Evolutionary conservation across 2,113 vertebrate genomes (phyloP).

Genomic region (Albula goreensis): DNA sequence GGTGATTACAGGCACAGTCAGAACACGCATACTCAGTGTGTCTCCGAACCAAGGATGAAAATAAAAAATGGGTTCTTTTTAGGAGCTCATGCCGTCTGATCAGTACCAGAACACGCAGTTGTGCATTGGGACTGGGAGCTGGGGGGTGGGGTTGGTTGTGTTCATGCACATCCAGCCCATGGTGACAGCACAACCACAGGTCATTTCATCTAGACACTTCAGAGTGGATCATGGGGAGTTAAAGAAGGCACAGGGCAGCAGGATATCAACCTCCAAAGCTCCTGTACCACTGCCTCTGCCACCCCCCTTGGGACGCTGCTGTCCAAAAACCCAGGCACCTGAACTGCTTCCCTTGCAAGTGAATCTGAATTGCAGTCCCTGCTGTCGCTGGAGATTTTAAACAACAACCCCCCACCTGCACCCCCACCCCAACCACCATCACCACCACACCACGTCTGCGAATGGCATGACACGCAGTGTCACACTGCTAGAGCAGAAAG

Average conservation of each 20-base stretch:
- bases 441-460: neutral
- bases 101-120: neutral
- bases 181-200: neutral
- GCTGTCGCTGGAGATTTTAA: neutral
- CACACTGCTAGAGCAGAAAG: neutral
- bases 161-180: neutral
- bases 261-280: neutral
- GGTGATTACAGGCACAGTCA: constrained; percentile 48
- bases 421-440: neutral
- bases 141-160: neutral
- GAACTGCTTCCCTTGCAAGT: neutral
- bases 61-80: neutral
- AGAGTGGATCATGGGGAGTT: neutral
- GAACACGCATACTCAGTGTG: constrained; percentile 33
- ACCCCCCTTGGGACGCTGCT: neutral
- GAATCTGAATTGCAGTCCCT: neutral
- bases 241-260: neutral
- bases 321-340: neutral
- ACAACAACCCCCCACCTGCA: neutral
- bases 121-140: neutral
- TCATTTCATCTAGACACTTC: neutral
- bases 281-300: neutral
- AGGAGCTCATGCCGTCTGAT: neutral
- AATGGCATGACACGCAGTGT: neutral
- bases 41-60: neutral